Evolutionary conservation across 2,888 invertebrate species (phyloP), one percentile per base, ranked within the genome.

Genomic region (Pterobdella sp.): DNA sequence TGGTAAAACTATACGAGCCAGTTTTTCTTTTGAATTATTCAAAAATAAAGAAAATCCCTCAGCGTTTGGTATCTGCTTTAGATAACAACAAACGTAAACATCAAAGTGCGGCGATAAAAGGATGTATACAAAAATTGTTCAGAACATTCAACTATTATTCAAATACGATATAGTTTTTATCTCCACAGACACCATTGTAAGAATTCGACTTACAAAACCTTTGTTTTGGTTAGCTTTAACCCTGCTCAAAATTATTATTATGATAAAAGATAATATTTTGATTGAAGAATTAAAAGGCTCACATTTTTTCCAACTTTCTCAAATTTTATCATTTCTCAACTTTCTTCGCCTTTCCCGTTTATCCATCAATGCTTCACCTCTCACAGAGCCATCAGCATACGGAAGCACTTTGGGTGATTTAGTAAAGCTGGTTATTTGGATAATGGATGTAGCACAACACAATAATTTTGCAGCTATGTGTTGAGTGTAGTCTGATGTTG

Each of bases 41-140:
- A 56, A 56, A 56, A 7, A 3, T 4, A 22, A 22, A 22, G 26
- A 56, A 56, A 4, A 7, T 56, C 60, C n/a, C n/a, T 56, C 60
- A 56, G n/a, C 60, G n/a, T 18, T 56, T 26, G 60, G 60, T 56
- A 56, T 56, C 60, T 56, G 60, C 60, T 56, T 56, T 22, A 18
- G 60, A 56, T 56, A 56, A 56, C 60, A 56, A 22, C 49, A 22
- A 56, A 56, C 60, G 60, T 56, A 56, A 56, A 56, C 60, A 56
- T 26, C 18, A 56, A 56, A 56, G 60, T 56, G 60, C 60, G n/a
- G 60, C 60, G 60, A 56, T 56, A 56, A 65, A 65, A 65, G 31
- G 26, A 7, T n/a, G 7, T 26, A 63, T 63, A 63, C 63, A 63
- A n/a, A 63, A 22, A n/a, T 63, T 14, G 10, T 26, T n/a, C 7